Conservation (phyloP, 1,140 invertebrate genomes). For the Drosophila burlai region DNA sequence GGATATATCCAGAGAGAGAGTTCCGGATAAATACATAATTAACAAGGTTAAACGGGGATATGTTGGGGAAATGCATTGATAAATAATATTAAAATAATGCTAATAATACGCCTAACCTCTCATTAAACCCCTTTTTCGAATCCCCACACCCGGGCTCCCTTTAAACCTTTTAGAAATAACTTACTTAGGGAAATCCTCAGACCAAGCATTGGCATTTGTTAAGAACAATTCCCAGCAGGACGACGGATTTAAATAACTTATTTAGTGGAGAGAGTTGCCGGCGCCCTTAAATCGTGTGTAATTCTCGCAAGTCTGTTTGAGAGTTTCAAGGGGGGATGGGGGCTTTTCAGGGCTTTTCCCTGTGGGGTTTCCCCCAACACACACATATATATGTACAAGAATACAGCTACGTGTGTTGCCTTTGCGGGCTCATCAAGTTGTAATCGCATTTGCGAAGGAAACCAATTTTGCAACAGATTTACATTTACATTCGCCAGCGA, state of each 20-base stretch:
- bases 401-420: slow-evolving; percentile 3
- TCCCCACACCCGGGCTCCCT: not conserved
- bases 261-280: not conserved
- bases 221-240: slow-evolving; percentile 11
- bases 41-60: not conserved
- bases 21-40: not conserved
- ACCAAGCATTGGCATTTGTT: not conserved
- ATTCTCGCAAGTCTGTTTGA: slow-evolving; percentile 7
- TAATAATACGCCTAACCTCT: not conserved
- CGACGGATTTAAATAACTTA: slow-evolving; percentile 11
- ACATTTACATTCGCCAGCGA: slow-evolving; percentile 71
- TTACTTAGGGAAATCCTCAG: slow-evolving; percentile 5
- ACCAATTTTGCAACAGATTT: slow-evolving; percentile 78
- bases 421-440: slow-evolving; percentile 70
- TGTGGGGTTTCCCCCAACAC: not conserved
- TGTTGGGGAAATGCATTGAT: not conserved
- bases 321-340: not conserved
- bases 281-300: slow-evolving; percentile 13
- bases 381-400: not conserved
- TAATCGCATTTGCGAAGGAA: slow-evolving; percentile 69
- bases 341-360: not conserved
- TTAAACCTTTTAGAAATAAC: not conserved
- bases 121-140: not conserved
- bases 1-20: not conserved
- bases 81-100: not conserved